Evolutionary conservation across 2,888 invertebrate genomes (phyloP).

Genomic region (Caenorhabditis sinica): DNA sequence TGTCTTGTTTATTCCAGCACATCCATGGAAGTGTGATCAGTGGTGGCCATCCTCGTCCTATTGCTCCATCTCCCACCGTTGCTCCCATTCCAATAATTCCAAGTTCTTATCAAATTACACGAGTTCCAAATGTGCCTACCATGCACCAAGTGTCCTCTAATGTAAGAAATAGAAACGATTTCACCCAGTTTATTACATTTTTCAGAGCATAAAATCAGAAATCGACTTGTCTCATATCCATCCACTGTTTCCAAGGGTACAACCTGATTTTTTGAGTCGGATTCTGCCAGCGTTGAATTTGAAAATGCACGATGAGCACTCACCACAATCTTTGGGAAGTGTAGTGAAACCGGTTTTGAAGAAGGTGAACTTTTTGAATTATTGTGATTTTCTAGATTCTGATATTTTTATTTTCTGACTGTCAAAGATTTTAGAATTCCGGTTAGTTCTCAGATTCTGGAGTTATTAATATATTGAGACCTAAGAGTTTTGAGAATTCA

Average conservation of each 20-base stretch:
- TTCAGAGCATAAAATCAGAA: slow-evolving; percentile 53
- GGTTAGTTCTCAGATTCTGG: too few relatives aligned
- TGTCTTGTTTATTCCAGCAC: slow-evolving; percentile 37
- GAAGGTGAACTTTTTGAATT: slow-evolving; percentile 50
- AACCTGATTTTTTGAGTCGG: slow-evolving; percentile 69
- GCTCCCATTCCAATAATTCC: slow-evolving; percentile 43
- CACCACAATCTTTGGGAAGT: slow-evolving; percentile 61
- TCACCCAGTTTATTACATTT: too few relatives aligned
- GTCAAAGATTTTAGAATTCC: too few relatives aligned
- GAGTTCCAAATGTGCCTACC: neutral
- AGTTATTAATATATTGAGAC: too few relatives aligned
- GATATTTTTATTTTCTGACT: too few relatives aligned
- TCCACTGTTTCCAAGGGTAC: slow-evolving; percentile 72
- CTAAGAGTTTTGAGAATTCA: too few relatives aligned
- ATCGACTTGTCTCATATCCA: slow-evolving; percentile 69
- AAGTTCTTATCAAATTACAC: slow-evolving; percentile 36
- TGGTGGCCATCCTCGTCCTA: slow-evolving; percentile 20
- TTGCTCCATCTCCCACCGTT: slow-evolving; percentile 37
- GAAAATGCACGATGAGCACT: slow-evolving; percentile 61
- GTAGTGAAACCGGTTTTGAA: slow-evolving; percentile 74
- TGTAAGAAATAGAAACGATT: too few relatives aligned
- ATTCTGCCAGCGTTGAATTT: slow-evolving; percentile 58
- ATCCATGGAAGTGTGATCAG: slow-evolving; percentile 65
- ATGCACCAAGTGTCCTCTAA: neutral
- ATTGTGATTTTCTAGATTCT: too few relatives aligned